Conservation (phyloP, 2,797 vertebrate genomes). For the Clarias fuscus region DNA sequence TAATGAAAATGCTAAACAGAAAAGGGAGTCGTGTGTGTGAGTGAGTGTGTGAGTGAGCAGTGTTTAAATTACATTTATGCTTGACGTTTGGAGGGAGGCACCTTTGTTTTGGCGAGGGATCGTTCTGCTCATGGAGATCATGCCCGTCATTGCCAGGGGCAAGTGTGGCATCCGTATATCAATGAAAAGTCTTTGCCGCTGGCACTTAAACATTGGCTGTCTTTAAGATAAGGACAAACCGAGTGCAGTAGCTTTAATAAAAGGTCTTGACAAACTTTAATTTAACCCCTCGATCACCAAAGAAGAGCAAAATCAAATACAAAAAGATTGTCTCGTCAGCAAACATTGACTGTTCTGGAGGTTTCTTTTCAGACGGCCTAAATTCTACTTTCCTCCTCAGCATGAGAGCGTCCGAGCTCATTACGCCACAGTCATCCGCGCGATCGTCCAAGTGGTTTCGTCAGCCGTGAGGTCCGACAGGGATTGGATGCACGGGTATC, state of each 20-base stretch:
- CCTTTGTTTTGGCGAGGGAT: conserved; percentile 32
- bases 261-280: conserved; percentile 11
- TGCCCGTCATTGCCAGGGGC: conserved; percentile 57
- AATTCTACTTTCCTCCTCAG: conserved; percentile 23
- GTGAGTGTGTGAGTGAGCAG: background rate
- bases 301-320: conserved; percentile 31
- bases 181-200: conserved; percentile 57
- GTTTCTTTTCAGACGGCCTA: conserved; percentile 39
- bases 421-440: conserved; percentile 10
- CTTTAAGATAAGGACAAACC: conserved; percentile 22
- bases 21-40: background rate
- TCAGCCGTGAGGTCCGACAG: conserved; percentile 14
- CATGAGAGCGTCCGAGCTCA: background rate
- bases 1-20: conserved; percentile 21
- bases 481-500: conserved; percentile 17
- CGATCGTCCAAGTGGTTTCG: conserved; percentile 1
- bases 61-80: conserved; percentile 35
- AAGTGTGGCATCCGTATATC: conserved; percentile 43
- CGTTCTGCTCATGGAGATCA: conserved; percentile 54
- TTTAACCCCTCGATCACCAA: conserved; percentile 33
- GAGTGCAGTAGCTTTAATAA: conserved; percentile 30
- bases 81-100: conserved; percentile 21
- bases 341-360: conserved; percentile 50
- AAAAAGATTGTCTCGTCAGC: conserved; percentile 28
- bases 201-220: conserved; percentile 58